Evolutionary conservation across 2,113 vertebrate species (phyloP), one percentile per base, ranked within the genome.

Genomic region (Pandion haliaetus): DNA sequence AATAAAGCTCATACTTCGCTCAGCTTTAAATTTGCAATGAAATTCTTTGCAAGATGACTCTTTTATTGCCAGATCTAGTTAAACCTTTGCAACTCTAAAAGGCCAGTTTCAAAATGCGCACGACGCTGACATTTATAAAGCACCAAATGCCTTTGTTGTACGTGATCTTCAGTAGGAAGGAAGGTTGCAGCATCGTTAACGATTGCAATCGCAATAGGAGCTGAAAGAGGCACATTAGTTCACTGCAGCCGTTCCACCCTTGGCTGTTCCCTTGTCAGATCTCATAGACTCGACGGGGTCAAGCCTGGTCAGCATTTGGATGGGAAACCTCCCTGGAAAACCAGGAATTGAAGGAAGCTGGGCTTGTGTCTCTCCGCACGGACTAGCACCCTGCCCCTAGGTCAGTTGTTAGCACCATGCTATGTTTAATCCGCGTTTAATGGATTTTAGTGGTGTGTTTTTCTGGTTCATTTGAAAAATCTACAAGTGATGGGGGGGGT

Each of bases 141-240:
- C 67, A n/a, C 32, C 4, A 3, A 24, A 8, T 3, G 21, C 42
- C 20, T 15, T 8, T 0, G 6, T 18, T 2, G 42, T 16, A 0
- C 1, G 24, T 58, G 76, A 5, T 11, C 10, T 28, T 19, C 12
- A 23, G 55, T 6, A 20, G 58, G 67, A 23, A 25, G 76, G 31
- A 29, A n/a, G 47, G 40, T 4, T 79, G 61, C 58, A 8, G 88
- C 76, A 7, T 17, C 34, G 2, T 79, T 10, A 29, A 63, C 73
- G 55, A 0, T 76, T 7, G 49, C 29, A 1, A 31, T 29, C 2
- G 12, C 82, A 14, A 2, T 36, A 16, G 49, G 57, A 74, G 63
- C 94, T 79, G 88, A 58, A 72, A 63, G 84, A 88, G 91, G 34
- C 24, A 1, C 52, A 4, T 28, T 79, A 58, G 86, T 69, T 95